Conservation (phyloP, 2,797 vertebrate species). For the Pogoniulus pusillus region DNA sequence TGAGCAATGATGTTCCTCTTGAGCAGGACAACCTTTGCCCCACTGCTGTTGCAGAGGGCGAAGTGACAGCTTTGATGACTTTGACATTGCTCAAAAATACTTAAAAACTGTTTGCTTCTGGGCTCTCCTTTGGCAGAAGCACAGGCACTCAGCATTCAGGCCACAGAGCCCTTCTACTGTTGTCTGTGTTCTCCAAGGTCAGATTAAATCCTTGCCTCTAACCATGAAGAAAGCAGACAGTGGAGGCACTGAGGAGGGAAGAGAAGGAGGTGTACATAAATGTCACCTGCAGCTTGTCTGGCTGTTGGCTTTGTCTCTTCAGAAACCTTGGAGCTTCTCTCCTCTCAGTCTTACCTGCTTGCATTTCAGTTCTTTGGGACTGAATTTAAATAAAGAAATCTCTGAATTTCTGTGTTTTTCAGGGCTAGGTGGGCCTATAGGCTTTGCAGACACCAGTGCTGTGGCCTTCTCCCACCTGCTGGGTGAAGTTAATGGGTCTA, state of each 20-base stretch:
- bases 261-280: not conserved
- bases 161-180: not conserved
- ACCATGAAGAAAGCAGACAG: not conserved
- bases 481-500: not conserved
- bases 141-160: conserved; percentile 20
- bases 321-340: not conserved
- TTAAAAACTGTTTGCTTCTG: not conserved
- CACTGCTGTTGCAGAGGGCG: not conserved
- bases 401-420: not conserved
- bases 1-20: accelerated
- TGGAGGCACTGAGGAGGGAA: not conserved
- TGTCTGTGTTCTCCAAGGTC: not conserved
- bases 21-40: not conserved
- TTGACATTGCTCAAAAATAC: not conserved
- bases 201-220: conserved; percentile 40
- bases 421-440: not conserved
- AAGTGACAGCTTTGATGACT: not conserved
- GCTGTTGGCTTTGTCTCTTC: not conserved
- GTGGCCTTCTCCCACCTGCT: not conserved
- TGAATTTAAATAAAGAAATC: not conserved
- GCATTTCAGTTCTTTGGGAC: not conserved
- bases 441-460: not conserved
- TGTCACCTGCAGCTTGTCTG: not conserved
- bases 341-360: not conserved
- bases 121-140: not conserved